Evolutionary conservation across 2,113 vertebrate genomes (phyloP).

Genomic region (Limanda limanda): DNA sequence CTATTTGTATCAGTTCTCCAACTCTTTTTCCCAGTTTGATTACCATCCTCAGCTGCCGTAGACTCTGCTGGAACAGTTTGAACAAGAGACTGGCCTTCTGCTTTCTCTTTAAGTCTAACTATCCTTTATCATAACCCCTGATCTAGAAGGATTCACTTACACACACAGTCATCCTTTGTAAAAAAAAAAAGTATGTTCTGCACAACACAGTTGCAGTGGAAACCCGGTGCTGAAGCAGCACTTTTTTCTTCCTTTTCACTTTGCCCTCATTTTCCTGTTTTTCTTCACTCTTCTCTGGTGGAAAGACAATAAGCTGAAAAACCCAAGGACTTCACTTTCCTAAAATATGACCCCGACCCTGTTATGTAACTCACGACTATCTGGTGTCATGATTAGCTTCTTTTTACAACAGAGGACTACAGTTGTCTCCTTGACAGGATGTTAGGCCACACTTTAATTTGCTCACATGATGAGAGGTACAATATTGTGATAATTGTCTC

Average conservation of each 20-base stretch:
- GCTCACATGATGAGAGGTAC: neutral
- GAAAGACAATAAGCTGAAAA: constrained; percentile 17
- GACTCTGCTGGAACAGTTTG: constrained; percentile 50
- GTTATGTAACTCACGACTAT: constrained; percentile 20
- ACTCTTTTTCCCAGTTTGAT: constrained; percentile 29
- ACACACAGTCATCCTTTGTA: constrained; percentile 13
- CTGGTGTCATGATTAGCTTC: constrained; percentile 14
- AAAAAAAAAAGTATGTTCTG: neutral
- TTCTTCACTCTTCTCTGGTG: constrained; percentile 26
- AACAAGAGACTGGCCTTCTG: constrained; percentile 66
- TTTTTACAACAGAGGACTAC: constrained; percentile 1
- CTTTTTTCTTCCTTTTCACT: constrained; percentile 56
- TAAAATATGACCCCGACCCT: constrained; percentile 30
- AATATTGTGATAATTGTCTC: neutral
- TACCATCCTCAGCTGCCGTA: constrained; percentile 43
- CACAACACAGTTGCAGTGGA: constrained; percentile 34
- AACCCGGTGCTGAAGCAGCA: constrained; percentile 55
- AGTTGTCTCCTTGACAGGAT: neutral
- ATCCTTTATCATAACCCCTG: constrained; percentile 59
- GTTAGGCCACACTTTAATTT: neutral
- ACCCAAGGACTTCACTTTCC: constrained; percentile 12
- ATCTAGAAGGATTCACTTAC: constrained; percentile 50
- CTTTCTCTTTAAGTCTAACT: constrained; percentile 55
- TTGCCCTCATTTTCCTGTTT: constrained; percentile 62
- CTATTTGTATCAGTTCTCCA: constrained; percentile 10